A percentile compares a stretch with the other conserved stretches of the same genome.
Evolutionary conservation across 2,888 invertebrate species (phyloP).

Genomic region (Phoronis australis): DNA sequence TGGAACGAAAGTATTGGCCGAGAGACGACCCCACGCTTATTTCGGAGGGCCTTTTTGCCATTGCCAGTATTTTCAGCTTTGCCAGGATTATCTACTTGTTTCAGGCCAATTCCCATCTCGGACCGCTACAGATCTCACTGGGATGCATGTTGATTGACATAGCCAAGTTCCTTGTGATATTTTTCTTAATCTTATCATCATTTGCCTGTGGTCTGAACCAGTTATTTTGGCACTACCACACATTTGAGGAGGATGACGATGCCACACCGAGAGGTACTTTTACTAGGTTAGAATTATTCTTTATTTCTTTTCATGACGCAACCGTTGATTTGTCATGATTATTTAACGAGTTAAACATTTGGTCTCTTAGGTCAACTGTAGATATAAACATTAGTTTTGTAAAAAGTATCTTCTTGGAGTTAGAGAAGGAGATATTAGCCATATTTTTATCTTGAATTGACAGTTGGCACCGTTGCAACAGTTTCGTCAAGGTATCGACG

Average conservation of each 20-base stretch:
- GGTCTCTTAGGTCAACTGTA: too few relatives aligned
- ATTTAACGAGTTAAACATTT: too few relatives aligned
- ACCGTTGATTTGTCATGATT: too few relatives aligned
- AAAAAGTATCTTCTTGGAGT: too few relatives aligned
- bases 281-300: too few relatives aligned
- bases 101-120: constrained; percentile 58
- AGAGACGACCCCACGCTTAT: constrained; percentile 57
- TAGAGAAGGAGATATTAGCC: too few relatives aligned
- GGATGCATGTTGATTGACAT: constrained; percentile 60
- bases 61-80: constrained; percentile 59
- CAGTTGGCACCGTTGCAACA: too few relatives aligned
- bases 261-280: too few relatives aligned
- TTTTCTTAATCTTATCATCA: constrained; percentile 55
- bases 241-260: constrained; percentile 16
- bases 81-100: constrained; percentile 59
- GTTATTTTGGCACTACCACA: constrained; percentile 56
- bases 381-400: too few relatives aligned
- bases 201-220: constrained; percentile 69
- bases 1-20: constrained; percentile 54
- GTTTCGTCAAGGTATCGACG: too few relatives aligned
- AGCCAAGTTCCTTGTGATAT: constrained; percentile 57
- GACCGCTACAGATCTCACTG: constrained; percentile 57
- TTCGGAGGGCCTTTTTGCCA: constrained; percentile 58
- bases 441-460: too few relatives aligned
- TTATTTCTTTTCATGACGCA: too few relatives aligned